Evolutionary conservation across 2,113 vertebrate genomes (phyloP).

Genomic region (Dunckerocampus dactyliophorus): DNA sequence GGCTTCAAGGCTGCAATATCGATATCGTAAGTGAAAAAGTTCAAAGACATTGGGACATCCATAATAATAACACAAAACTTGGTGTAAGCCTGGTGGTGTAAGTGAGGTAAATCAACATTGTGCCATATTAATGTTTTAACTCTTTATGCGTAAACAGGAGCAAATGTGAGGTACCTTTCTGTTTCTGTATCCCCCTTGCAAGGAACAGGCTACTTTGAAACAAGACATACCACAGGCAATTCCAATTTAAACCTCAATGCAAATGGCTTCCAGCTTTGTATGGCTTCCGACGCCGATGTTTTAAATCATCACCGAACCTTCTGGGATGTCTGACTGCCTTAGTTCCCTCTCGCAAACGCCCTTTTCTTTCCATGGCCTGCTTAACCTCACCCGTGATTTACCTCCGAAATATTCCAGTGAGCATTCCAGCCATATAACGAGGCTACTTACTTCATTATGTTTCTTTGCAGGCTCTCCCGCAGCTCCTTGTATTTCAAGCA

Average conservation of each 20-base stretch:
- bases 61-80: too few relatives aligned
- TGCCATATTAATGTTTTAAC: background rate
- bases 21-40: too few relatives aligned
- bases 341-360: conserved; percentile 13
- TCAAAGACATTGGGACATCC: too few relatives aligned
- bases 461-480: conserved; percentile 5
- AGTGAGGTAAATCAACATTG: conserved; percentile 2
- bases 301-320: conserved; percentile 33
- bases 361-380: conserved; percentile 15
- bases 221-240: conserved; percentile 5
- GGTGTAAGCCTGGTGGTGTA: too few relatives aligned
- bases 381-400: conserved; percentile 27
- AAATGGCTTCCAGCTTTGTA: conserved; percentile 24
- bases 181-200: background rate
- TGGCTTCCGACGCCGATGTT: conserved; percentile 37
- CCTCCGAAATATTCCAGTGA: conserved; percentile 19
- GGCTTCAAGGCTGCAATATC: too few relatives aligned
- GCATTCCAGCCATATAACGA: conserved; percentile 27
- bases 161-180: background rate
- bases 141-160: background rate
- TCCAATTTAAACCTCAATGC: conserved; percentile 27
- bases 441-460: conserved; percentile 19
- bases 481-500: conserved; percentile 28
- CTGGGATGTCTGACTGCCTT: conserved; percentile 26
- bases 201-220: background rate